Conservation (phyloP, 2,797 vertebrate species). For the Clamator glandarius region DNA sequence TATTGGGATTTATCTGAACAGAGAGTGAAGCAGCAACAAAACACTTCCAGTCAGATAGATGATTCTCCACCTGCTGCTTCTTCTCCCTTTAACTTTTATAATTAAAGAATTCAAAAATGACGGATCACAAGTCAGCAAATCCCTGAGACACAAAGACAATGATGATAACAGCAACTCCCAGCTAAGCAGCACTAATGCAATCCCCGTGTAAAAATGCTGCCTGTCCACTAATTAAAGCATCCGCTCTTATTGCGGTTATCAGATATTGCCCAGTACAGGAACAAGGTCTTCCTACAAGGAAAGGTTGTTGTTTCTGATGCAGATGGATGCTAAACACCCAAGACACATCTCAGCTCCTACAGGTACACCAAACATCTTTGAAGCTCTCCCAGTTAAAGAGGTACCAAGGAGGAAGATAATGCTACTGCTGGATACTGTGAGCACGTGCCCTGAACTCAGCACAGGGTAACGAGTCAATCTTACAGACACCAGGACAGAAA, state of each 20-base stretch:
- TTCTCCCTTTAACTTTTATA: neutral
- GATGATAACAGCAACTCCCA: neutral
- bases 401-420: neutral
- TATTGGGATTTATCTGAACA: neutral
- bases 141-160: neutral
- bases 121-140: neutral
- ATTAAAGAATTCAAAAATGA: neutral
- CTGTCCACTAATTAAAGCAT: constrained; percentile 52
- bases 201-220: neutral
- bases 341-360: neutral
- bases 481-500: neutral
- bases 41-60: neutral
- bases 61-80: neutral
- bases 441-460: neutral
- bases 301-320: neutral
- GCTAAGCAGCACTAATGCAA: neutral
- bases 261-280: neutral
- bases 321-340: neutral
- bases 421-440: neutral
- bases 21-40: neutral
- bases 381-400: neutral
- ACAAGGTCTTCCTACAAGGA: neutral
- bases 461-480: neutral
- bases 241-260: neutral
- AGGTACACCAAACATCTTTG: neutral